phyloP scores from a whole-genome alignment of 2,888 invertebrate species.

The Gymnosoma rotundatum region DNA sequence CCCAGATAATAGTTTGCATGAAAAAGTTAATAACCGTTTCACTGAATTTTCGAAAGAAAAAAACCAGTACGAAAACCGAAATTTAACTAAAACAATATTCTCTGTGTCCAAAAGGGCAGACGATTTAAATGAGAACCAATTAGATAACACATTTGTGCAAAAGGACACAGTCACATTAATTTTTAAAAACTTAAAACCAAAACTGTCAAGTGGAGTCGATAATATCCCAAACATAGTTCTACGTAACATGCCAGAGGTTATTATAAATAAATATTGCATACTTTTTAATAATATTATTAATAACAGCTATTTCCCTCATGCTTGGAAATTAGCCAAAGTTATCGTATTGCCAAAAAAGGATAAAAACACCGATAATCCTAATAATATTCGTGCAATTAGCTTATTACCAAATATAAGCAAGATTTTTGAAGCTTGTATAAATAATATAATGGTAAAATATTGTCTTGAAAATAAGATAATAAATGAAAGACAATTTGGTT shows the following conservation, averaged over 20 bases:
- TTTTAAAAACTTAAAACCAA: no score
- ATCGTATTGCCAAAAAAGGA: slow-evolving; percentile 9
- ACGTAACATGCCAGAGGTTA: no score
- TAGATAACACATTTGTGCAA: no score
- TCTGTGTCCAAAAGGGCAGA: background rate
- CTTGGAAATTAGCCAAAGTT: background rate
- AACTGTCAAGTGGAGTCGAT: no score
- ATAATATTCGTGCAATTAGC: no score
- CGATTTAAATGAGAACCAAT: background rate
- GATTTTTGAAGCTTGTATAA: slow-evolving; percentile 4
- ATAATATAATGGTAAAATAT: slow-evolving; percentile 11
- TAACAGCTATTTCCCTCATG: slow-evolving; percentile 20
- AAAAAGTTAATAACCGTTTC: background rate
- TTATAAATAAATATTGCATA: background rate
- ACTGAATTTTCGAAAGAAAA: no score
- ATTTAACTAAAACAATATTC: no score
- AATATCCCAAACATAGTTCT: no score
- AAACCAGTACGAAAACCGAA: no score
- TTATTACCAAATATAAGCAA: no score
- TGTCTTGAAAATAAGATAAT: background rate
- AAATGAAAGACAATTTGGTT: background rate
- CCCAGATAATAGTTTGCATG: background rate
- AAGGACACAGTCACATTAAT: no score
- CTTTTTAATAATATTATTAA: slow-evolving; percentile 26
- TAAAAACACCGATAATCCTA: no score